Evolutionary conservation across 2,113 vertebrate genomes (phyloP), one percentile per base, ranked within the genome.

Genomic region (Mungos mungo): DNA sequence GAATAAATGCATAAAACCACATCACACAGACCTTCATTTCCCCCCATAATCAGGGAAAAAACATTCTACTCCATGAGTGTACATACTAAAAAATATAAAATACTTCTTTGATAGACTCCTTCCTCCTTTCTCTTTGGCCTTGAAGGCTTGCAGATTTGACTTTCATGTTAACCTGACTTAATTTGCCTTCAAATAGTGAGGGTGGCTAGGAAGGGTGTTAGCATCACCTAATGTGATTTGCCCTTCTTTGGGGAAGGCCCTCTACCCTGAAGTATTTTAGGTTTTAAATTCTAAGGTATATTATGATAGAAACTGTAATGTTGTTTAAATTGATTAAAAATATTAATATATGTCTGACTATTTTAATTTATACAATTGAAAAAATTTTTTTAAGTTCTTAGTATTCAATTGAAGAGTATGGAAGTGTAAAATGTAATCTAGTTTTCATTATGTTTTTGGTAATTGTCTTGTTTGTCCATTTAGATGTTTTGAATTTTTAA

Each of bases 261-360:
- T 54, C 19, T 5, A n/a, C 31, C 41, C 12, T 89, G 54, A 92
- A 41, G 52, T 88, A 80, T 54, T 93, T 93, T 88, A 95, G 6
- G 23, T 92, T 87, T 15, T 95, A 74, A 72, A 95, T 93, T 95
- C 16, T n/a, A 94, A 89, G 27, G 38, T 79, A 69, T 83, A n/a
- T 69, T 60, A 69, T 91, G 38, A 47, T 47, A 80, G 21, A 1
- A 95, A 60, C 25, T 95, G 92, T 50, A 82, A 3, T 14, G 21
- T 27, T 84, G 13, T 94, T 93, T 74, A 82, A 95, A 45, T 87
- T 95, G 38, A 74, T 71, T 93, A 72, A 57, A 72, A 77, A 38
- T 85, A 81, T 63, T 84, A 50, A 0, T 87, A 13, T 81, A 9
- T 45, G 41, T 76, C 11, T 79, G 68, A n/a, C 19, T 90, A 81